Conservation (phyloP, 2,113 vertebrate genomes). For the Xenopus borealis region DNA sequence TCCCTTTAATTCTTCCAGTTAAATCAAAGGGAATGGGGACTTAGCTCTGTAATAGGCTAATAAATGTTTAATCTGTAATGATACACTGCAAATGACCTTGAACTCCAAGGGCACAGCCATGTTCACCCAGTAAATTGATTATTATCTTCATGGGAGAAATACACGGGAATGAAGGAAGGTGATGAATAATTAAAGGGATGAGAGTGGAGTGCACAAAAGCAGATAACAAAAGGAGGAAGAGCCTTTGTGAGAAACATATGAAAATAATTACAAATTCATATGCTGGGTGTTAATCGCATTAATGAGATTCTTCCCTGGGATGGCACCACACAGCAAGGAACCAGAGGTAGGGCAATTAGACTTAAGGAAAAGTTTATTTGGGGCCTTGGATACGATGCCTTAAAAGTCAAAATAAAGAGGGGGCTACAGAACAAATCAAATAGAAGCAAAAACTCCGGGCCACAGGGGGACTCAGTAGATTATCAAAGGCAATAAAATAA, state of each 20-base stretch:
- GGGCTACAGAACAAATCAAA: too few species aligned
- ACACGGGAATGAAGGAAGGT: neutral
- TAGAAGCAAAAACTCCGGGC: too few species aligned
- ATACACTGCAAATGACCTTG: slow-evolving; percentile 13
- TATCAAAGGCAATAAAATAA: neutral
- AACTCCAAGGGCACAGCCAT: neutral
- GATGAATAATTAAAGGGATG: slow-evolving; percentile 15
- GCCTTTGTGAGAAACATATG: neutral
- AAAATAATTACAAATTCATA: neutral
- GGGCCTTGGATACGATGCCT: too few species aligned
- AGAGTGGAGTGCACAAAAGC: neutral
- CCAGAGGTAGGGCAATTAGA: too few species aligned
- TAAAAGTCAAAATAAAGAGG: too few species aligned
- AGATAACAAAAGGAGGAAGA: neutral
- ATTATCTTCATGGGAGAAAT: neutral
- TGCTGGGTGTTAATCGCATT: neutral
- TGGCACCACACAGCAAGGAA: too few species aligned
- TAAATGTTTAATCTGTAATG: slow-evolving; percentile 21
- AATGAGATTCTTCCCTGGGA: neutral
- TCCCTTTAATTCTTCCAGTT: neutral
- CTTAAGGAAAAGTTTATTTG: too few species aligned
- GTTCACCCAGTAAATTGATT: slow-evolving; percentile 9
- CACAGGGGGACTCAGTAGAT: too few species aligned
- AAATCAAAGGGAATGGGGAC: neutral
- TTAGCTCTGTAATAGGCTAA: neutral